Evolutionary conservation across 2,113 vertebrate genomes (phyloP).

Genomic region (Phalacrocorax pelagicus): DNA sequence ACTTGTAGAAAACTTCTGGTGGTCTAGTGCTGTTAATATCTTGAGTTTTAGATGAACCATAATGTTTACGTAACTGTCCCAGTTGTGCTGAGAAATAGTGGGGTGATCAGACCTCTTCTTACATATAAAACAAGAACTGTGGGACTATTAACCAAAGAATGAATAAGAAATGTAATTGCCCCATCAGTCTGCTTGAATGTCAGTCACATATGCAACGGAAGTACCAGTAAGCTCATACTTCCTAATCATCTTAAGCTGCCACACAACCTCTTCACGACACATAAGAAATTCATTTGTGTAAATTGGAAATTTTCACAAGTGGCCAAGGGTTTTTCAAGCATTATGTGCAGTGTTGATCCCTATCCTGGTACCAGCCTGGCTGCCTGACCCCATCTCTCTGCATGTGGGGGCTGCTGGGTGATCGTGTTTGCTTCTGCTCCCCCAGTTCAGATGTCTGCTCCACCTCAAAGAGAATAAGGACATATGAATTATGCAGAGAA

Average conservation of each 20-base stretch:
- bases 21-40: background rate
- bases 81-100: background rate
- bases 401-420: background rate
- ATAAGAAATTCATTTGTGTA: background rate
- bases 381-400: background rate
- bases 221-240: background rate
- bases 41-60: background rate
- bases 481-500: background rate
- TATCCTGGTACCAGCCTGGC: background rate
- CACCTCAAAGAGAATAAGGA: background rate
- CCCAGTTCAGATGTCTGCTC: background rate
- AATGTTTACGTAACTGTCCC: background rate
- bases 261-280: background rate
- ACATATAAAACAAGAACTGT: background rate
- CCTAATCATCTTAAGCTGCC: background rate
- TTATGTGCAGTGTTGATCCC: background rate
- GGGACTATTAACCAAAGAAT: background rate
- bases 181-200: background rate
- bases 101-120: background rate
- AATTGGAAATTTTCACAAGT: background rate
- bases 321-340: background rate
- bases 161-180: background rate
- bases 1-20: background rate
- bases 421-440: background rate
- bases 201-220: background rate